A percentile compares a stretch with the other conserved stretches of the same genome.
phyloP scores from a whole-genome alignment of 37 sponge, comb jelly and placozoan species.

The Trichoplax adhaerens region DNA sequence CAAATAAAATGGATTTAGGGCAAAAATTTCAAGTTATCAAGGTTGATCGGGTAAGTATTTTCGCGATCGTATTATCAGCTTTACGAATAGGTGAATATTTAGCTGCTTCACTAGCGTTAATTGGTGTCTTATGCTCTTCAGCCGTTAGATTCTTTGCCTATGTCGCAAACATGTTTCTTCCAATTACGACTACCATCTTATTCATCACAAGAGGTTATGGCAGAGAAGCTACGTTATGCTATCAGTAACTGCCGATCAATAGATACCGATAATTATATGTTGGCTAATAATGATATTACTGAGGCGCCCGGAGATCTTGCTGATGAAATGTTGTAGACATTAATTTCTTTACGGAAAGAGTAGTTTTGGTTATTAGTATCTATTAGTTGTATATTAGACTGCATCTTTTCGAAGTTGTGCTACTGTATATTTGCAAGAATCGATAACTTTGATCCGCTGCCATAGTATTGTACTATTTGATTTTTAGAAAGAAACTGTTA shows the following conservation, averaged over 20 bases:
- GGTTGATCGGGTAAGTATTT: constrained; percentile 26
- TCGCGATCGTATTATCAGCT: neutral
- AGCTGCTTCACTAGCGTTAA: neutral
- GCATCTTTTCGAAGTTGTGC: too few relatives aligned
- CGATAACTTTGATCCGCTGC: too few relatives aligned
- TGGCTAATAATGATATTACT: constrained; percentile 14
- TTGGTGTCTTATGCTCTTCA: constrained; percentile 8
- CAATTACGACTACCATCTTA: constrained; percentile 67
- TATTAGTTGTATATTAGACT: too few relatives aligned
- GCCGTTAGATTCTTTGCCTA: constrained; percentile 54
- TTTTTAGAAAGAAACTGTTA: too few relatives aligned
- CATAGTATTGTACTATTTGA: too few relatives aligned
- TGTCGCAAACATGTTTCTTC: constrained; percentile 88
- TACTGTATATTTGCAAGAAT: too few relatives aligned
- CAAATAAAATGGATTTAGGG: constrained; percentile 51
- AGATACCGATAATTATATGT: constrained; percentile 87
- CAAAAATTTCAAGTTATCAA: constrained; percentile 72
- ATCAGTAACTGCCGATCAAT: constrained; percentile 76
- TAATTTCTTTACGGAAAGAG: too few relatives aligned
- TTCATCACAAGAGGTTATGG: constrained; percentile 42
- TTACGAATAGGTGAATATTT: neutral
- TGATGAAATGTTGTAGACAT: too few relatives aligned
- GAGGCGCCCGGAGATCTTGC: too few relatives aligned
- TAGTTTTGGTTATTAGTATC: too few relatives aligned
- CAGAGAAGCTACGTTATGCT: constrained; percentile 63